Percentiles rank a stretch among this genome's conserved stretches.
phyloP scores from a whole-genome alignment of 2,113 vertebrate genomes.

The Tetraodon nigroviridis region DNA sequence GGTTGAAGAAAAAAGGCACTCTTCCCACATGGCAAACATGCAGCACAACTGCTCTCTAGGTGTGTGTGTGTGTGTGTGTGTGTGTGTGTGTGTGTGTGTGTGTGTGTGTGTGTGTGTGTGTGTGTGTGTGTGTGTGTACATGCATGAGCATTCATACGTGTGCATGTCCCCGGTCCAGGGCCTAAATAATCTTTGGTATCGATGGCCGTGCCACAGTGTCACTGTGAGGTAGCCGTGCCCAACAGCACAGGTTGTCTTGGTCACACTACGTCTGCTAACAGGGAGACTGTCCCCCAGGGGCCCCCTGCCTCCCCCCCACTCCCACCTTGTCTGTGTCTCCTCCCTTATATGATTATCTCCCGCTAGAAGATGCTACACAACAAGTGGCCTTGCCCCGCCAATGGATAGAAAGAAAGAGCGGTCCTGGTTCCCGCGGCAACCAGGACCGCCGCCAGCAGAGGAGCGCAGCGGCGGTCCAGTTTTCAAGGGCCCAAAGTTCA shows the following conservation, averaged over 20 bases:
- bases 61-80: constrained; percentile 24
- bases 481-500: constrained; percentile 62
- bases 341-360: constrained; percentile 71
- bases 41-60: constrained; percentile 63
- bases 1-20: constrained; percentile 81
- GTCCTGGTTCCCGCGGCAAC: constrained; percentile 51
- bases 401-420: constrained; percentile 18
- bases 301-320: constrained; percentile 21
- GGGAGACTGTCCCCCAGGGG: constrained; percentile 14
- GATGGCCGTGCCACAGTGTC: constrained; percentile 86
- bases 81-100: constrained; percentile 33
- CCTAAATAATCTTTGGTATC: constrained; percentile 95
- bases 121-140: constrained; percentile 33
- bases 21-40: constrained; percentile 71
- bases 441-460: constrained; percentile 57
- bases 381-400: constrained; percentile 57
- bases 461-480: constrained; percentile 51
- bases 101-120: too few relatives aligned
- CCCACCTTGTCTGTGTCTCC: constrained; percentile 47
- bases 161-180: constrained; percentile 57
- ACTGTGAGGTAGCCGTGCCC: constrained; percentile 90
- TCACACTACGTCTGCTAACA: constrained; percentile 12
- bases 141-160: constrained; percentile 29
- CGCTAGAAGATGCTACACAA: constrained; percentile 72
- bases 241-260: constrained; percentile 42